Evolutionary conservation across 2,888 invertebrate species (phyloP).

Genomic region (Adela reaumurella): DNA sequence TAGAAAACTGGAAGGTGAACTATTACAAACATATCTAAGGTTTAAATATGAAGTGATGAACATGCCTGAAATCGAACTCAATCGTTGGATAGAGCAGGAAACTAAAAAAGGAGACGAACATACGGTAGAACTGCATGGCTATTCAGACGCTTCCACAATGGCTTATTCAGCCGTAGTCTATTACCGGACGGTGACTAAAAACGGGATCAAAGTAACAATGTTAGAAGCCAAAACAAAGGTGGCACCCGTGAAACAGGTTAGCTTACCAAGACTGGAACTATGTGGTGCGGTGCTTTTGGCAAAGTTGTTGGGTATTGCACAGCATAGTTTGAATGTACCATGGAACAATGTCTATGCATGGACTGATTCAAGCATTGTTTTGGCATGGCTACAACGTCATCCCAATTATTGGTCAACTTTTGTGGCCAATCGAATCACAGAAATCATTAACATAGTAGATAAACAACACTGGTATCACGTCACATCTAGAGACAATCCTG

Average conservation of each 20-base stretch:
- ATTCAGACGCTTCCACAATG: constrained; percentile 13
- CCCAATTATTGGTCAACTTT: constrained; percentile 14
- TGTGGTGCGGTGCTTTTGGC: constrained; percentile 15
- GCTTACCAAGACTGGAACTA: constrained; percentile 15
- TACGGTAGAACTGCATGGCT: constrained; percentile 13
- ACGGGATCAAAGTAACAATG: constrained; percentile 5
- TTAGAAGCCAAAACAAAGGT: not conserved
- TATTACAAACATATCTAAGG: not conserved
- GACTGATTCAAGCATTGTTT: constrained; percentile 15
- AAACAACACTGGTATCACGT: constrained; percentile 8
- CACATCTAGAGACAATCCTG: constrained; percentile 8
- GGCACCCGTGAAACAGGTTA: not conserved
- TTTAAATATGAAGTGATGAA: not conserved
- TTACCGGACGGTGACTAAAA: constrained; percentile 4
- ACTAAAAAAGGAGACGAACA: constrained; percentile 11
- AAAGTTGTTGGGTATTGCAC: constrained; percentile 8
- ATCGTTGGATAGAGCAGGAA: not conserved
- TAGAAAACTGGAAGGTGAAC: not conserved
- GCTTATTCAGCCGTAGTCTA: constrained; percentile 16
- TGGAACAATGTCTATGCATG: constrained; percentile 9
- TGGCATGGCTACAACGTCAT: constrained; percentile 12
- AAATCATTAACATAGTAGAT: constrained; percentile 8
- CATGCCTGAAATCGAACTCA: not conserved
- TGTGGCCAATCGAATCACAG: constrained; percentile 14
- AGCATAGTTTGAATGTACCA: constrained; percentile 5